Evolutionary conservation across 2,113 vertebrate genomes (phyloP).

Genomic region (Fregetta grallaria): DNA sequence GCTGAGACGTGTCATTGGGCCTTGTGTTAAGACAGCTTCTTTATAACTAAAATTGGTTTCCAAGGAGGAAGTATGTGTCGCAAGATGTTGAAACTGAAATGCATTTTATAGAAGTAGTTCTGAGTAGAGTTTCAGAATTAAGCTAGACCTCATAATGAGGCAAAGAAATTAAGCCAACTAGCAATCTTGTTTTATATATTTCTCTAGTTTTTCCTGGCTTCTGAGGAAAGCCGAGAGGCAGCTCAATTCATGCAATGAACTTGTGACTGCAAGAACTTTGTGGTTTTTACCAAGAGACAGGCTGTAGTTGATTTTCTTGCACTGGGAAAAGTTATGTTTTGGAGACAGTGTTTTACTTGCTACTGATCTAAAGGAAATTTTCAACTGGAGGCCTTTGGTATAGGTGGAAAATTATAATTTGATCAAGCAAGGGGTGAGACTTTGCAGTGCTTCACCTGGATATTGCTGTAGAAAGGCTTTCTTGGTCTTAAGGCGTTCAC

Average conservation of each 20-base stretch:
- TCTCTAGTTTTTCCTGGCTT: not conserved
- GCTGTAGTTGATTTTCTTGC: not conserved
- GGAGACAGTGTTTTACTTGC: not conserved
- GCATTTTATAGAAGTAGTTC: not conserved
- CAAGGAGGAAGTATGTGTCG: not conserved
- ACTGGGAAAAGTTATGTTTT: not conserved
- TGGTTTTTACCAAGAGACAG: not conserved
- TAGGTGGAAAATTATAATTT: not conserved
- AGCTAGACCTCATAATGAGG: not conserved
- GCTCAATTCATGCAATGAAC: not conserved
- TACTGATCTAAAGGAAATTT: not conserved
- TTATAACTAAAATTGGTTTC: slow-evolving; percentile 41
- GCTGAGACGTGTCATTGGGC: not conserved
- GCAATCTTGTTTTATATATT: fast-evolving
- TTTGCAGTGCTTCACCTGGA: not conserved
- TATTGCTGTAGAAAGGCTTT: not conserved
- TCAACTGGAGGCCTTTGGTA: not conserved
- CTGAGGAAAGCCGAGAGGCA: not conserved
- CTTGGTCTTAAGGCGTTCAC: not conserved
- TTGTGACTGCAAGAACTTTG: not conserved
- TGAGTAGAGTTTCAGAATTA: not conserved
- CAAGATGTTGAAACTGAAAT: not conserved
- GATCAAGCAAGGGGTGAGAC: not conserved
- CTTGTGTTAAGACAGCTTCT: not conserved
- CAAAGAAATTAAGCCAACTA: not conserved